These are phyloP conservation scores for Berghia stephanieae DNA, from an alignment of 1,140 invertebrate genomes.

Conservation along the genomic window DNA sequence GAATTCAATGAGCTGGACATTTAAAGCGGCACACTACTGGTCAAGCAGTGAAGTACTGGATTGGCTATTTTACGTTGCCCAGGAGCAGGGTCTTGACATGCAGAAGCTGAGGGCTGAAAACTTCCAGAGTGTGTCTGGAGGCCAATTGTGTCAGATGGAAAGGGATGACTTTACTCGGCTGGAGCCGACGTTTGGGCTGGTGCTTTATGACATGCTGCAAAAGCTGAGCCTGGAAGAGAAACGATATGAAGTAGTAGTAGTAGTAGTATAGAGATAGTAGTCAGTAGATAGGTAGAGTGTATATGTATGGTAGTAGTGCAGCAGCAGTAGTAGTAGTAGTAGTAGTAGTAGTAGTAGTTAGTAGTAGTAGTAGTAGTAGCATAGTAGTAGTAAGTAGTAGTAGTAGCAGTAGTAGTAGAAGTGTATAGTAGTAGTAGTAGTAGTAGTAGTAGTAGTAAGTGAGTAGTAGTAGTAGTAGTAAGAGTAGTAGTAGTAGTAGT, in stretches of 20 bases:
- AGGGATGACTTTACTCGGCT: constrained; percentile 47
- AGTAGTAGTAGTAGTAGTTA: too few species aligned
- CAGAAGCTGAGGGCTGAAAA: constrained; percentile 53
- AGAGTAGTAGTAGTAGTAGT: too few species aligned
- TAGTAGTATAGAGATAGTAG: background rate
- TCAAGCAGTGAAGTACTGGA: constrained; percentile 49
- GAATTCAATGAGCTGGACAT: constrained; percentile 52
- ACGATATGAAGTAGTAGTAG: constrained; percentile 31
- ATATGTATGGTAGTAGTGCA: background rate
- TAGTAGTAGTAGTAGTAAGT: too few species aligned
- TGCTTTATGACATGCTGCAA: constrained; percentile 49
- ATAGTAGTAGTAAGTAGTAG: too few species aligned
- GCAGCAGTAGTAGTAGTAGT: too few species aligned
- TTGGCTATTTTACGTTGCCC: constrained; percentile 54
- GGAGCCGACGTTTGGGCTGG: constrained; percentile 52
- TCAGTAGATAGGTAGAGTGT: background rate
- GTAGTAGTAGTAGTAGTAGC: too few species aligned
- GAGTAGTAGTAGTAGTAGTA: too few species aligned
- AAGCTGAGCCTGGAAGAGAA: constrained; percentile 41
- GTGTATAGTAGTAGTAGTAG: too few species aligned
- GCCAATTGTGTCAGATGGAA: constrained; percentile 53
- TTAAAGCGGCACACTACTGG: constrained; percentile 55
- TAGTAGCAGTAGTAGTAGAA: too few species aligned
- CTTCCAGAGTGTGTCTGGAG: constrained; percentile 55
- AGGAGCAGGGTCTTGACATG: constrained; percentile 45